Evolutionary conservation across 2,113 vertebrate genomes (phyloP).

Genomic region (Maccullochella peelii): DNA sequence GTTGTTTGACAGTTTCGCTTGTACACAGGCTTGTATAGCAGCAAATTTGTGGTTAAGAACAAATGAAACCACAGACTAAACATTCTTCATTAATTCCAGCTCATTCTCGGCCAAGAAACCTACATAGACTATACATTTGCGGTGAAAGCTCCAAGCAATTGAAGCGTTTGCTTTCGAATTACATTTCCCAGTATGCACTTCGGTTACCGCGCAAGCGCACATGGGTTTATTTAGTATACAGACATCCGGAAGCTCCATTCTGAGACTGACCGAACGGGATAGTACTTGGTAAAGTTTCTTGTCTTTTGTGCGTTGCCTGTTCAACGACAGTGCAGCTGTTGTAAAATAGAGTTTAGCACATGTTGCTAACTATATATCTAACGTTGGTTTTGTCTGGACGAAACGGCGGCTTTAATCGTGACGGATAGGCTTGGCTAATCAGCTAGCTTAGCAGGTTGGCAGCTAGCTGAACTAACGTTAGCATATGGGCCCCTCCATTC

Average conservation of each 20-base stretch:
- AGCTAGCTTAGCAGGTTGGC: slow-evolving; percentile 61
- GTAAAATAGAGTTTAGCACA: background rate
- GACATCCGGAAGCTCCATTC: slow-evolving; percentile 77
- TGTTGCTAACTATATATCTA: background rate
- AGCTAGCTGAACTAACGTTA: slow-evolving; percentile 66
- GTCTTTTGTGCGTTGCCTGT: slow-evolving; percentile 30
- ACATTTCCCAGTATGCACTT: slow-evolving; percentile 62
- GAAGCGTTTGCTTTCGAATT: slow-evolving; percentile 29
- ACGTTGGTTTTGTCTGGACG: background rate
- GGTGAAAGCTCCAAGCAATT: background rate
- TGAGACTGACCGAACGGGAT: slow-evolving; percentile 73
- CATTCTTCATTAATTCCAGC: slow-evolving; percentile 42
- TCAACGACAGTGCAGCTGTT: background rate
- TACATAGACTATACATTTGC: slow-evolving; percentile 27
- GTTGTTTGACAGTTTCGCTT: slow-evolving; percentile 50
- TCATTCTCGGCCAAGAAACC: background rate
- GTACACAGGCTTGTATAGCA: background rate
- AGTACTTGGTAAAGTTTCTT: slow-evolving; percentile 78
- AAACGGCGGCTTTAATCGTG: slow-evolving; percentile 13
- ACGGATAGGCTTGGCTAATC: slow-evolving; percentile 34
- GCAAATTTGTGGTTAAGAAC: slow-evolving; percentile 26
- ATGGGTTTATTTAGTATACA: slow-evolving; percentile 70
- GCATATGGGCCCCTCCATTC: slow-evolving; percentile 72
- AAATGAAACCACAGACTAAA: slow-evolving; percentile 55
- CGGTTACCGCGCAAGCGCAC: slow-evolving; percentile 65